Conservation (phyloP, 2,113 vertebrate genomes). For the Morone saxatilis region DNA sequence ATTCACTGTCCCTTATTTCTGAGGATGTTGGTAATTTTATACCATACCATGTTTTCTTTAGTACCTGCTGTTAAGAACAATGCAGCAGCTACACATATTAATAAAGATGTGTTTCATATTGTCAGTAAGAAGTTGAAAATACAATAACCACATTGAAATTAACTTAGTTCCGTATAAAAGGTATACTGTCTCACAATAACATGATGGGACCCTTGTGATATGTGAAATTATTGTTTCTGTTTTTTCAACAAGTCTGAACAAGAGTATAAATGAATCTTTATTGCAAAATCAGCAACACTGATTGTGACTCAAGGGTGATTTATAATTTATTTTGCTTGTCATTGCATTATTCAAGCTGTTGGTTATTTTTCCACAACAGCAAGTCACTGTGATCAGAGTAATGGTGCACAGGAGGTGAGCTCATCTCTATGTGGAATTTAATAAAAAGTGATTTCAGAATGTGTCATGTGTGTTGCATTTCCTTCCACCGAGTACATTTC, state of each 20-base stretch:
- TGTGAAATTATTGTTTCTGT: neutral
- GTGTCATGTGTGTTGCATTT: conserved; percentile 65
- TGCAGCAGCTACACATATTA: neutral
- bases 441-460: conserved; percentile 73
- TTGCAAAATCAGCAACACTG: conserved; percentile 14
- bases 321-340: conserved; percentile 17
- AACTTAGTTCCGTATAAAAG: neutral
- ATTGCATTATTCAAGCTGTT: conserved; percentile 37
- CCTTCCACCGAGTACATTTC: conserved; percentile 57
- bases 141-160: neutral
- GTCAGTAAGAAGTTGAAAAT: neutral
- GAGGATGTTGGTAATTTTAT: neutral
- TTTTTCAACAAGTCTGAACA: neutral
- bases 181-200: neutral
- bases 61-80: neutral
- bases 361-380: conserved; percentile 22
- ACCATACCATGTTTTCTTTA: neutral
- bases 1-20: neutral
- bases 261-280: neutral
- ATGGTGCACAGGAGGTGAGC: conserved; percentile 58
- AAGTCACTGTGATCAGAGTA: conserved; percentile 34
- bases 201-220: neutral
- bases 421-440: conserved; percentile 70
- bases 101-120: neutral
- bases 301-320: conserved; percentile 12